phyloP scores from a whole-genome alignment of 2,888 invertebrate genomes.

The Frankliniella fusca region DNA sequence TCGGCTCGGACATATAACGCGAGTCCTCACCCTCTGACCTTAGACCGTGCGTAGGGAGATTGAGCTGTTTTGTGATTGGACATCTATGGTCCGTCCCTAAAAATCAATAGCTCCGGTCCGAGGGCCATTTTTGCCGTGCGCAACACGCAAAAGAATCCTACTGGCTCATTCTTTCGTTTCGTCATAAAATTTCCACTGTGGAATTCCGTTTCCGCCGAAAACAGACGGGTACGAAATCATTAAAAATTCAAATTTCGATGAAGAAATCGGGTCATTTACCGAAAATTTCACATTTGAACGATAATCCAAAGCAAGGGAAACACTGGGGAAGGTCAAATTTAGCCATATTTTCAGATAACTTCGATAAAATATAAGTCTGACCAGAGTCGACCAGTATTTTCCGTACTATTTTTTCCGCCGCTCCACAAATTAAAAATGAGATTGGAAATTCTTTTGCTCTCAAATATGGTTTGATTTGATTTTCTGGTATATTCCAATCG shows the following conservation, averaged over 20 bases:
- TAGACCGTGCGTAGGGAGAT: conserved; percentile 18
- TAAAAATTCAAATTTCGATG: too few relatives aligned
- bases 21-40: conserved; percentile 21
- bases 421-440: not conserved
- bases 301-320: too few relatives aligned
- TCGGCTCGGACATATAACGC: not conserved
- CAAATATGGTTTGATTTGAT: not conserved
- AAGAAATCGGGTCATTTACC: too few relatives aligned
- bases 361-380: too few relatives aligned
- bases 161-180: conserved; percentile 26
- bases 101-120: conserved; percentile 13
- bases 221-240: too few relatives aligned
- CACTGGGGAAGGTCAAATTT: not conserved
- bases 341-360: not conserved
- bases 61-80: conserved; percentile 26
- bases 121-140: conserved; percentile 20
- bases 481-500: too few relatives aligned
- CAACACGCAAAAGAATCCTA: conserved; percentile 26
- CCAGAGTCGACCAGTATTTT: too few relatives aligned
- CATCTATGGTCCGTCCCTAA: conserved; percentile 26
- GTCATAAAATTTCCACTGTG: conserved; percentile 2
- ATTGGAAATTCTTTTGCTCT: not conserved
- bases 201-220: not conserved
- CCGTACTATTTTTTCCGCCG: too few relatives aligned
- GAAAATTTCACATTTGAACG: too few relatives aligned